phyloP scores from a whole-genome alignment of 2,797 vertebrate species.

The Coluber constrictor region DNA sequence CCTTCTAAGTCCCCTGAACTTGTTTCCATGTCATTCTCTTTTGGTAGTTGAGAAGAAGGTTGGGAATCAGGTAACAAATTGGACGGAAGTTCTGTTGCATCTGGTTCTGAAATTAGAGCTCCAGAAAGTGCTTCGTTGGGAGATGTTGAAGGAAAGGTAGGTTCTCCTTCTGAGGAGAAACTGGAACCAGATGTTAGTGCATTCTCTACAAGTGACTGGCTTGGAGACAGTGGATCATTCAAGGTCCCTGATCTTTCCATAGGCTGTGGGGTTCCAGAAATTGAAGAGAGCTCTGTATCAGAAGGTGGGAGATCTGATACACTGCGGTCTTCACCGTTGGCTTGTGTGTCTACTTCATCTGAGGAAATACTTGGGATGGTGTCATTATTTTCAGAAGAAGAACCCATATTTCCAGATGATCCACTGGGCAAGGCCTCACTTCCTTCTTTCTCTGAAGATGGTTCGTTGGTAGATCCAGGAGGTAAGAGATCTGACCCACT shows the following conservation, averaged over 20 bases:
- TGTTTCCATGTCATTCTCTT: too few relatives aligned
- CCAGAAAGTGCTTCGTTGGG: background rate
- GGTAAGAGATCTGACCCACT: background rate
- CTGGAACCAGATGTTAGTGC: too few relatives aligned
- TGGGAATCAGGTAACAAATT: background rate
- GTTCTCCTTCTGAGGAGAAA: background rate
- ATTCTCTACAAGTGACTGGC: background rate
- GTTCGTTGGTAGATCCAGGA: rapidly evolving
- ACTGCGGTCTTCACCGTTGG: background rate
- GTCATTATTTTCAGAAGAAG: background rate
- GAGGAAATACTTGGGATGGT: background rate
- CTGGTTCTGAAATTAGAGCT: background rate
- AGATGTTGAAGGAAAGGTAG: background rate
- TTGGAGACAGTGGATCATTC: background rate
- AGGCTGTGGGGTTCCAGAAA: background rate
- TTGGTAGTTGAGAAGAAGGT: too few relatives aligned
- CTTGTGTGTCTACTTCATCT: background rate
- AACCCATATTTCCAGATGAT: background rate
- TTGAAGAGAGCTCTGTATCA: background rate
- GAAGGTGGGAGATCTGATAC: background rate
- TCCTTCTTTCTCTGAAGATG: background rate
- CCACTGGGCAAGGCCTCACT: rapidly evolving
- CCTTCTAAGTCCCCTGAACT: too few relatives aligned
- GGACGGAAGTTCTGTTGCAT: background rate
- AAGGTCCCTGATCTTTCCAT: background rate